Evolutionary conservation across 2,113 vertebrate species (phyloP).

Genomic region (Podarcis raffonei): DNA sequence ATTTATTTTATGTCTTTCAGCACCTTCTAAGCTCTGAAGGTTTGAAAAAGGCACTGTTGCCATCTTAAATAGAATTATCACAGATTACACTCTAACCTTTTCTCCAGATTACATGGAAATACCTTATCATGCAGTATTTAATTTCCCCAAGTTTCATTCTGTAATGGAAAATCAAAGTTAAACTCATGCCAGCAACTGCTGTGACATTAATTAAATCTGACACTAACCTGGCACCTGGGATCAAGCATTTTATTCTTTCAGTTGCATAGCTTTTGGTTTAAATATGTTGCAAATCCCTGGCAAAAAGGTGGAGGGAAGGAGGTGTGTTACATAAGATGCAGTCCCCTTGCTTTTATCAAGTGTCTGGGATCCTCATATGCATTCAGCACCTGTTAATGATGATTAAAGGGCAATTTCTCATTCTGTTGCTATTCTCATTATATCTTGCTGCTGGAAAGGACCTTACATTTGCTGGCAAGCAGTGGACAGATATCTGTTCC

Average conservation of each 20-base stretch:
- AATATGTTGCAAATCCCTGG: constrained; percentile 38
- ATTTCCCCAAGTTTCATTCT: constrained; percentile 41
- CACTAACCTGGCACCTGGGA: constrained; percentile 36
- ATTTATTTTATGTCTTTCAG: constrained; percentile 33
- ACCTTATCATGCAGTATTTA: constrained; percentile 47
- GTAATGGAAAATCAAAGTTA: constrained; percentile 53
- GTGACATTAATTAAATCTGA: constrained; percentile 36
- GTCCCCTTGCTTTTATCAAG: neutral
- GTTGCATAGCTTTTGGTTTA: constrained; percentile 34
- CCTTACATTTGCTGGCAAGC: neutral
- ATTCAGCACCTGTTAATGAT: neutral
- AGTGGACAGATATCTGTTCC: neutral
- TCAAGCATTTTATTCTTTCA: constrained; percentile 38
- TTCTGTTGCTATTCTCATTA: neutral
- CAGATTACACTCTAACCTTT: constrained; percentile 41
- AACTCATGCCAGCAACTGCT: constrained; percentile 16
- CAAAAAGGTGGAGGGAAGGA: constrained; percentile 34
- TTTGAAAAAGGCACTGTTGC: constrained; percentile 25
- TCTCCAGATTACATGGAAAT: constrained; percentile 41
- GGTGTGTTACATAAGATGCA: neutral
- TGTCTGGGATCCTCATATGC: neutral
- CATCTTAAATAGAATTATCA: constrained; percentile 54
- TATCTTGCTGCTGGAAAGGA: neutral
- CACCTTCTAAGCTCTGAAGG: constrained; percentile 43
- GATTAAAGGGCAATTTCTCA: neutral